Base-by-base conservation (phyloP, 2,888 invertebrate species). In the Pheosia tremula region DNA sequence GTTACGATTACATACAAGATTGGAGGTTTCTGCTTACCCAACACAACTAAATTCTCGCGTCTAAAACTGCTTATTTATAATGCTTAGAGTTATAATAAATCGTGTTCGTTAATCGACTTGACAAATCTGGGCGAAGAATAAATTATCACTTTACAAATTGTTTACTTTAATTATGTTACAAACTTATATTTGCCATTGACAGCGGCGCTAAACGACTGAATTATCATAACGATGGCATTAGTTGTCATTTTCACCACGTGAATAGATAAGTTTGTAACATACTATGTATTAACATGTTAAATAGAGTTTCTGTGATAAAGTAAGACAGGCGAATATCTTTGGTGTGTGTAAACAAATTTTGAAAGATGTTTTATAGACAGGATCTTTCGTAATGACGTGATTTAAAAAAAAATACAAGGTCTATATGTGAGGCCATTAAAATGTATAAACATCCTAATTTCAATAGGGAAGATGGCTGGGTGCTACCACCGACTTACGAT, bases 251-350 rank as follows among this genome's bases (percentile, higher is more conserved):
- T 52, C 5, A 9, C 36, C 52, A 36, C 5, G 7, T 9, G 53
- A 36, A 53, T 5, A 37, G 5, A 11, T 53, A 53, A 53, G 11
- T 53, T 53, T 53, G 53, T 53, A 53, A 7, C 4, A 9, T 53
- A 24, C 2, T 24, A 37, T 53, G 10, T 4, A 53, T 53, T 53
- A 37, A 37, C 53, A 53, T 53, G 10, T 53, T 53, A 37, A 53
- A 53, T 50, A 53, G 50, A 24, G 53, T 37, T 4, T 53, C 11
- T 53, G 73, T 72, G 73, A 73, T 74, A 73, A 65, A 68, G 68
- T 69, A 65, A 61, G 69, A 37, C 53, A 37, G 53, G 53, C 37
- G 53, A 53, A 53, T 53, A 37, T 53, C 37, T 53, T 53, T 37
- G 37, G 53, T 36, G 37, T 37, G 53, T 36, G 37, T 37, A 37